These are phyloP conservation scores for Spisula subtruncata DNA, from an alignment of 2,888 invertebrate species.

Conservation along the genomic window DNA sequence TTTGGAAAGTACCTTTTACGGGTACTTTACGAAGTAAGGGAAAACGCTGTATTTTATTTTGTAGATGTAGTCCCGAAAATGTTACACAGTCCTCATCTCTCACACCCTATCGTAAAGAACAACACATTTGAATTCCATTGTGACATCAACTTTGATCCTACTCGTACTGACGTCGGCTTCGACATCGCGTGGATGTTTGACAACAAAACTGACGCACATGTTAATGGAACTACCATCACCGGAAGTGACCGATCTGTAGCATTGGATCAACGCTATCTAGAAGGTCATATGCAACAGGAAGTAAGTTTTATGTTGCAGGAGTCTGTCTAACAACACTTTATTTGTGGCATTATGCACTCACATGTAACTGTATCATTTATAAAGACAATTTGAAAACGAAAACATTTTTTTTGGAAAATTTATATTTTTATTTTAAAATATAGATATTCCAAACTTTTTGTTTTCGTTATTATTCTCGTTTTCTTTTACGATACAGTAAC, in stretches of 20 bases:
- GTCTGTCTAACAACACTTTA: too few species aligned
- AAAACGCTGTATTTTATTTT: conserved; percentile 7
- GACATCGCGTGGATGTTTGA: conserved; percentile 69
- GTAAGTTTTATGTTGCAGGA: conserved; percentile 16
- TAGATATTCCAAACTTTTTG: too few species aligned
- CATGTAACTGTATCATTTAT: too few species aligned
- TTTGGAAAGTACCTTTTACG: too few species aligned
- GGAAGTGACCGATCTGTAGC: conserved; percentile 39
- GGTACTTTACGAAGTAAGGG: too few species aligned
- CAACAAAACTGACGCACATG: conserved; percentile 55
- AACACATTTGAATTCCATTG: conserved; percentile 67
- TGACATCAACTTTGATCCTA: conserved; percentile 56
- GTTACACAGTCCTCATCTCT: conserved; percentile 53
- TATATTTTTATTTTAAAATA: too few species aligned
- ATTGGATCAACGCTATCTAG: conserved; percentile 61
- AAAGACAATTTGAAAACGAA: too few species aligned
- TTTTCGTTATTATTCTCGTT: too few species aligned
- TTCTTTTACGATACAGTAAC: too few species aligned
- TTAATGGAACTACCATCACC: conserved; percentile 39
- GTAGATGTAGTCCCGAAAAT: conserved; percentile 64
- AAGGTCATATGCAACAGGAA: conserved; percentile 58
- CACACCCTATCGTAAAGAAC: conserved; percentile 62
- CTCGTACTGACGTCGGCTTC: conserved; percentile 63
- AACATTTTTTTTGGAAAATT: too few species aligned
- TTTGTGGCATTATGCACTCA: too few species aligned